Base-by-base conservation (phyloP, 2,113 vertebrate species). In the Eublepharis macularius region DNA sequence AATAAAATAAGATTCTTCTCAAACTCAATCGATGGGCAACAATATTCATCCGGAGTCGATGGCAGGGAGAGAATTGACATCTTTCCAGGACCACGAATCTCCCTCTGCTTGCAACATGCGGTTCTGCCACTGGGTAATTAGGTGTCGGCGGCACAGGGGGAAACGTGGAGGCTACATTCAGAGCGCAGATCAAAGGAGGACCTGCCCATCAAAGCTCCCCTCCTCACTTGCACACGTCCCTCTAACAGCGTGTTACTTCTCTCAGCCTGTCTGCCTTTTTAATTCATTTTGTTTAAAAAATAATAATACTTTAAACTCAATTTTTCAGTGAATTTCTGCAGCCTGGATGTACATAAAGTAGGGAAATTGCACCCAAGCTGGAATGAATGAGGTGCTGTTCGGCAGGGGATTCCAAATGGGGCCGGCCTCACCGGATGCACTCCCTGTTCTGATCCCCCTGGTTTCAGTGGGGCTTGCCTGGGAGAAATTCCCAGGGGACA, bases 151-250 rank as follows among this genome's bases (percentile, higher is more conserved):
- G 90, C 90, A 81, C 86, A 80, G 51, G 81, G 82, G 89, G 88
- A 88, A 92, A 89, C 87, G 92, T 90, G 92, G 90, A 92, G 94
- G 91, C 93, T 94, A 57, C 80, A 91, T 93, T 94, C 92, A 89
- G 91, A 91, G 91, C 88, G 86, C 81, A 89, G 93, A 94, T 95
- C 93, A 94, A 94, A 94, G 91, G 84, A 78, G 88, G n/a, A n/a
- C n/a, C 43, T 95, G 92, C 92, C 94, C 93, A 91, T 94, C 94
- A 94, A 94, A 95, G 93, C 81, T 63, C 91, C 93, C 86, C 90
- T 63, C 9, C 41, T 60, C 4, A 51, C 3, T 88, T 39, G 83
- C 83, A 86, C 82, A 76, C 91, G 21, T 80, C 21, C 1, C 0
- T 32, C 60, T 83, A 0, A 4, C 79, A 83, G 86, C 73, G 1